phyloP scores from a whole-genome alignment of 2,113 vertebrate genomes.

The Thamnophis sirtalis region DNA sequence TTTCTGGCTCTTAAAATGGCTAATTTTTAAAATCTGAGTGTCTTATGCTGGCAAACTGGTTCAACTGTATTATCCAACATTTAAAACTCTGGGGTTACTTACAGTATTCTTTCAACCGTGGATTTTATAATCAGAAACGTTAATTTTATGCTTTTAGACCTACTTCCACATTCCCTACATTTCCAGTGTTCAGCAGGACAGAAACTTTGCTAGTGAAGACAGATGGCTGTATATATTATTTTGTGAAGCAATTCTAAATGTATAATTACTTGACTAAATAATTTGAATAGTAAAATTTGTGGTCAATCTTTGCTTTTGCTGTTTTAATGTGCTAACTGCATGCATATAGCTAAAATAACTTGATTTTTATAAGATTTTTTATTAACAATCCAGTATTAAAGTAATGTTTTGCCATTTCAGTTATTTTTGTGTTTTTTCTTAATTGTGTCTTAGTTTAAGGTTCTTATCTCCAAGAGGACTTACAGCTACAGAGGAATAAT shows the following conservation, averaged over 20 bases:
- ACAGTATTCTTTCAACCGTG: constrained; percentile 61
- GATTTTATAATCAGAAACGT: constrained; percentile 70
- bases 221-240: constrained; percentile 65
- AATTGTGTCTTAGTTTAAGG: neutral
- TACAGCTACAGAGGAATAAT: neutral
- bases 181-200: constrained; percentile 69
- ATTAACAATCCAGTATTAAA: constrained; percentile 36
- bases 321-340: constrained; percentile 36
- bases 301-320: constrained; percentile 11
- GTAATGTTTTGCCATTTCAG: constrained; percentile 11
- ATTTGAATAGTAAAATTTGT: constrained; percentile 35
- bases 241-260: constrained; percentile 45
- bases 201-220: constrained; percentile 63
- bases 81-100: constrained; percentile 61
- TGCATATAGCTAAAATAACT: constrained; percentile 29
- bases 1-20: constrained; percentile 68
- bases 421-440: neutral
- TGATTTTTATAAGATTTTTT: constrained; percentile 35
- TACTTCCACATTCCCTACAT: constrained; percentile 73
- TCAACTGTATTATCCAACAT: constrained; percentile 54
- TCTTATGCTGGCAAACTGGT: constrained; percentile 46
- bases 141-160: constrained; percentile 60
- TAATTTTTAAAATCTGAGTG: constrained; percentile 51
- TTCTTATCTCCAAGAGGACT: neutral
- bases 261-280: constrained; percentile 59